Percentiles rank a stretch among this genome's conserved stretches.
Evolutionary conservation across 2,113 vertebrate genomes (phyloP).

Genomic region (Oceanodroma tethys): DNA sequence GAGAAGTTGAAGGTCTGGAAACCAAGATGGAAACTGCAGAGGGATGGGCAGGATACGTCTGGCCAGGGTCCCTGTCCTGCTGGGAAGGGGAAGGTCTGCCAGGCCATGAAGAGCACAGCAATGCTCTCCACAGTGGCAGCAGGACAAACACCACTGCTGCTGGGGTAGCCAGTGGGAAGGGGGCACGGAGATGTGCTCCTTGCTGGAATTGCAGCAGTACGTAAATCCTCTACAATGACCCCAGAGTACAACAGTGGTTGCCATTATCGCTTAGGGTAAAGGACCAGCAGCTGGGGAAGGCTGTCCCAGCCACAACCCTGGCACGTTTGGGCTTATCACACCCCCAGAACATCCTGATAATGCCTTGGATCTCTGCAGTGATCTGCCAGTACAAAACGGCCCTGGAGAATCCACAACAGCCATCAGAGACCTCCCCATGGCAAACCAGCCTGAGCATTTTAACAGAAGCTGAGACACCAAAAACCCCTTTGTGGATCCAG

Average conservation of each 20-base stretch:
- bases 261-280: rapidly evolving
- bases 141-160: not conserved
- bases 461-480: not conserved
- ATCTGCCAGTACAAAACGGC: rapidly evolving
- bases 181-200: rapidly evolving
- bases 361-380: not conserved
- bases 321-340: not conserved
- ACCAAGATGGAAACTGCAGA: not conserved
- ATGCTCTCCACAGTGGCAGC: not conserved
- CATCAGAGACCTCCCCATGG: rapidly evolving
- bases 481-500: not conserved
- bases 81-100: not conserved
- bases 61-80: not conserved
- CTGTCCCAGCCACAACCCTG: not conserved
- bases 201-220: not conserved
- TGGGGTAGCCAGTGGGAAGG: rapidly evolving
- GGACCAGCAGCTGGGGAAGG: not conserved
- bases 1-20: not conserved
- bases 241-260: not conserved
- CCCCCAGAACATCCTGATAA: not conserved
- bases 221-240: rapidly evolving
- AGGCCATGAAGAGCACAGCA: not conserved
- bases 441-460: not conserved
- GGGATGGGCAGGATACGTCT: not conserved
- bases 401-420: not conserved